These are phyloP conservation scores for Scrobipalpa costella DNA, from an alignment of 2,888 invertebrate species.

Conservation along the genomic window DNA sequence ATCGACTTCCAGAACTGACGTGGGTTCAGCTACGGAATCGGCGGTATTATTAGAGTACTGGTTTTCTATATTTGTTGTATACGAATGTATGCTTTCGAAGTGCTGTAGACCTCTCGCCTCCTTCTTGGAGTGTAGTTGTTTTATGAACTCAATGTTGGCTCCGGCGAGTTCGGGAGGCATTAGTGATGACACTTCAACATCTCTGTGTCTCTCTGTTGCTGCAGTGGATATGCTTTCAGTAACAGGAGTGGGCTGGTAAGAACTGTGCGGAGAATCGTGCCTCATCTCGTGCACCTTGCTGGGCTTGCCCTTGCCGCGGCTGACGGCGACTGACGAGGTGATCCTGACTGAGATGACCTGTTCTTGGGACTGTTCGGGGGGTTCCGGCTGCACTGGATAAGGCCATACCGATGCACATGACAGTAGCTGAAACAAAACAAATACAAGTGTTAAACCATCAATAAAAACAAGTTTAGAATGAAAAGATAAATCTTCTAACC, in stretches of 20 bases:
- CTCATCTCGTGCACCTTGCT: constrained; percentile 33
- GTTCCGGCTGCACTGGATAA: constrained; percentile 48
- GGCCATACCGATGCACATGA: constrained; percentile 55
- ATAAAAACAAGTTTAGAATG: neutral
- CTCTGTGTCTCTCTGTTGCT: constrained; percentile 33
- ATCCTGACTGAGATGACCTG: constrained; percentile 80
- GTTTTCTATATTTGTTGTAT: constrained; percentile 75
- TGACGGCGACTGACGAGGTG: constrained; percentile 82
- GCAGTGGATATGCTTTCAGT: constrained; percentile 48
- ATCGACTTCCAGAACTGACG: constrained; percentile 47
- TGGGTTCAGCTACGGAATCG: constrained; percentile 60
- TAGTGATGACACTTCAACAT: constrained; percentile 42
- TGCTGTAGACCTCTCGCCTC: constrained; percentile 55
- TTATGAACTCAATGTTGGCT: constrained; percentile 76
- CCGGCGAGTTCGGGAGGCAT: constrained; percentile 67
- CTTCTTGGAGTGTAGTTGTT: constrained; percentile 71
- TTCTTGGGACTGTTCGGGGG: constrained; percentile 55
- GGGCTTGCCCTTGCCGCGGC: constrained; percentile 64
- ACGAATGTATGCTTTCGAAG: constrained; percentile 62
- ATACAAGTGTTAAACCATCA: neutral
- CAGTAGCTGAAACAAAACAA: constrained; percentile 59
- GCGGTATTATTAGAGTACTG: constrained; percentile 55
- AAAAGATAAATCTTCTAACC: neutral
- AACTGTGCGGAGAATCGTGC: constrained; percentile 32
- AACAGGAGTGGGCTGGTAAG: constrained; percentile 31